Evolutionary conservation across 2,888 invertebrate genomes (phyloP), one percentile per base, ranked within the genome.

Genomic region (Salticus scenicus): DNA sequence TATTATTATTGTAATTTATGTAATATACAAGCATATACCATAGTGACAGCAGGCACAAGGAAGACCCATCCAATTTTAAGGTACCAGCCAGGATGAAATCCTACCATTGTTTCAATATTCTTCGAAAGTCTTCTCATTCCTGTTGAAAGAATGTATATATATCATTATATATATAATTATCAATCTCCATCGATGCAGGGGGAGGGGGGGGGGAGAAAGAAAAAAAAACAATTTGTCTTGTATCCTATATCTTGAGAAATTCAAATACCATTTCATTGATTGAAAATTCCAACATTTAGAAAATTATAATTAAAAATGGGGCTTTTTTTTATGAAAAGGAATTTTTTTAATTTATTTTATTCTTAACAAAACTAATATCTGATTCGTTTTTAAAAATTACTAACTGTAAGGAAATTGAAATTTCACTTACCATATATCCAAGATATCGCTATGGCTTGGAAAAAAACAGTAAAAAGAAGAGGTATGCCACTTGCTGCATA

Each of bases 401-500:
- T n/a, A n/a, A n/a, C n/a, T n/a, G n/a, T n/a, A n/a, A n/a, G n/a
- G n/a, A n/a, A n/a, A n/a, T n/a, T n/a, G 5, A 69, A n/a, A 42
- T 5, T 8, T 17, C 51, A 51, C n/a, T 88, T 82, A 91, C 91
- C 97, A 90, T 97, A 97, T 89, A 97, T 94, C 96, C 96, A 97
- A 91, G 95, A 96, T 0, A 97, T 95, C 0, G 96, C 97, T 0
- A 96, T 95, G 0, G 96, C 95, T 91, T 97, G 97, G 81, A 97
- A 95, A 90, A 97, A 97, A 64, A 97, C 97, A 88, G 97, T 96
- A 92, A 97, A 97, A 67, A 97, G 92, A 87, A 97, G 95, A 31
- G 97, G 95, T 89, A 96, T 92, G 2, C 91, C 91, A 0, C 96
- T 96, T 0, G 97, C 96, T 0, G 97, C 96, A 91, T 96, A 97